Evolutionary conservation across 2,113 vertebrate species (phyloP), one percentile per base, ranked within the genome.

Genomic region (Trichechus manatus): DNA sequence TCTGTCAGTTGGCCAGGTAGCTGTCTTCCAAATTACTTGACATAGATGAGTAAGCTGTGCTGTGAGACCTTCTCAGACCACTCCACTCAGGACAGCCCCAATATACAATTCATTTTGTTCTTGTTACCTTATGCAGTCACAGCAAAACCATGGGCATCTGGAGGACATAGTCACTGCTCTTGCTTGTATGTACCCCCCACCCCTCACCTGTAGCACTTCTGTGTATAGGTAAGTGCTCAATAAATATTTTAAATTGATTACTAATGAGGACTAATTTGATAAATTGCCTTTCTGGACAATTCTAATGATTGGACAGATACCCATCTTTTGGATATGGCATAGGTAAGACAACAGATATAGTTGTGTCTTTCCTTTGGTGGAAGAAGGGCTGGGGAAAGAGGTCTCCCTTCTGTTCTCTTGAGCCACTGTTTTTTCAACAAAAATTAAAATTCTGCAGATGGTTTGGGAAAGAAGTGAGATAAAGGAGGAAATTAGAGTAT

Each of bases 391-490:
- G 17, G 64, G 61, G n/a, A 93, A 42, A 89, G 17, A 19, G 50
- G 6, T 59, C 68, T 53, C 56, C 25, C 17, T 74, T 92, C 13
- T 47, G 59, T 56, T 63, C 22, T 83, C 39, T 68, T 36, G 56
- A 74, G 47, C 22, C 39, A 77, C 31, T 11, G n/a, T 9, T 20
- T 87, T 88, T 91, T 64, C 15, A 80, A 22, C 74, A 70, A 77
- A 92, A 97, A 94, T 75, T 80, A 33, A 75, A 44, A 89, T 33
- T 85, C 27, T 88, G 20, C n/a, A 84, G 74, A 59, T 36, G 56
- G 78, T 19, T 25, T 74, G 53, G 80, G 53, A 91, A 22, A 82
- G 31, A 80, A 91, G 82, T 63, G 42, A 42, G 56, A 64, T 7
- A 63, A 79, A n/a, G 25, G 44, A 83, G 36, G 20, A 83, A 91